Evolutionary conservation across 1,140 invertebrate genomes (phyloP).

Genomic region (Diprion similis): DNA sequence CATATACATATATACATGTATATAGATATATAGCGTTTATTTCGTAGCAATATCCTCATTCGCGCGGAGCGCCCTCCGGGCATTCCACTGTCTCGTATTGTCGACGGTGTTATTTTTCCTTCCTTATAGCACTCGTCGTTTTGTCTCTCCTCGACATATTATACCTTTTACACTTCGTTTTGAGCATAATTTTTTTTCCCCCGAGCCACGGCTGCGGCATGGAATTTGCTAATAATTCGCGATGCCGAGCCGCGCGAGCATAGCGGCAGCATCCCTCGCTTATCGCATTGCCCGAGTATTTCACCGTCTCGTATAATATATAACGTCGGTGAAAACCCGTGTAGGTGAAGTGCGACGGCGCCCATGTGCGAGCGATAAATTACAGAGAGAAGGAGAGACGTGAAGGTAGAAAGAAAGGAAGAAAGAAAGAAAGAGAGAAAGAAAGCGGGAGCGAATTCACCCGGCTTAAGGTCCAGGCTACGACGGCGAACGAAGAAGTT

Average conservation of each 20-base stretch:
- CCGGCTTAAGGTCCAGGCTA: neutral
- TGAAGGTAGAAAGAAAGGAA: too few relatives aligned
- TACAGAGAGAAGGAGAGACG: conserved; percentile 21
- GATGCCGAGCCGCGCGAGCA: conserved; percentile 15
- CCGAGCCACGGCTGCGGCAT: conserved; percentile 21
- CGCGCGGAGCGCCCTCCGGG: conserved; percentile 14
- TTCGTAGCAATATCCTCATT: conserved; percentile 22
- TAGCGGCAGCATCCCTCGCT: conserved; percentile 34
- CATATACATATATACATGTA: too few relatives aligned
- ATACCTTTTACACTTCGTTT: neutral
- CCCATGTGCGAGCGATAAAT: conserved; percentile 46
- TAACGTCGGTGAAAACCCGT: neutral
- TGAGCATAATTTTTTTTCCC: conserved; percentile 1
- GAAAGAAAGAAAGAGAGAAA: too few relatives aligned
- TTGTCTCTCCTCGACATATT: conserved; percentile 25
- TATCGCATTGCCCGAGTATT: conserved; percentile 33
- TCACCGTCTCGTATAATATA: neutral
- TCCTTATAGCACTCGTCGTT: conserved; percentile 16
- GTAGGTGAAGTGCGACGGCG: conserved; percentile 23
- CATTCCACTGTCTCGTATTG: conserved; percentile 9
- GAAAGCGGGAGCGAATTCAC: neutral
- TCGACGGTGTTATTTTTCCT: neutral
- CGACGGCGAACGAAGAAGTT: conserved; percentile 3
- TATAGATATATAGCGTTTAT: too few relatives aligned
- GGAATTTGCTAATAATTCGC: conserved; percentile 45